Base-by-base conservation (phyloP, 2,888 invertebrate genomes). In the Morinoia aosen region DNA sequence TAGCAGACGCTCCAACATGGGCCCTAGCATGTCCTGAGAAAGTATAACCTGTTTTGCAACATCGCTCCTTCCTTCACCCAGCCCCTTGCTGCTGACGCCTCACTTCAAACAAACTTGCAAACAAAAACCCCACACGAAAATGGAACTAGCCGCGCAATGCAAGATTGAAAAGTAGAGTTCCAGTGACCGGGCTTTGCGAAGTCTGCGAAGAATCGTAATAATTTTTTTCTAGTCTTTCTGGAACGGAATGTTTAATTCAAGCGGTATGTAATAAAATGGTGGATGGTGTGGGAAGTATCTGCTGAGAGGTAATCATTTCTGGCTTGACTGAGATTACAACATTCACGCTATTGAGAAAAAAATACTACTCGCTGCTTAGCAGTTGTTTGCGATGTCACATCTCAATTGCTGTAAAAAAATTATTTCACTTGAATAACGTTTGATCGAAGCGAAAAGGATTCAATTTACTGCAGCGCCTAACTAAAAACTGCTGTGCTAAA, bases 31-130 rank as follows among this genome's bases (percentile, higher is more conserved):
- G 93, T 93, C 93, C 93, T 93, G 93, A 39, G 57, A 93, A 57
- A 93, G 93, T 33, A 39, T 93, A 93, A 93, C 93, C 93, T 93
- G 93, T 93, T 93, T 33, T 93, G 93, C 93, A 93, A 90, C 90
- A 90, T 90, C 90, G 90, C 40, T 90, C 90, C 48, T 90, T 76
- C 48, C 90, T 90, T 90, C 90, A 90, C 40, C 40, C 39, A 90
- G 93, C 93, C 91, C 93, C 40, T 57, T 93, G n/a, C 19, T 39
- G 40, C 93, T 90, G 93, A 93, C 93, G 93, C 93, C 58, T 93
- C 93, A 48, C 93, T 93, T 93, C 93, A 57, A 93, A 93, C 93
- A 93, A 93, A 91, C 91, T 33, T 5, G 57, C 56, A 93, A 39
- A 33, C 33, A 93, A 93, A 93, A 56, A 93, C 40, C 56, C 7